Base-by-base conservation (phyloP, 2,888 invertebrate genomes). In the Rhimphoctona megacephalus region DNA sequence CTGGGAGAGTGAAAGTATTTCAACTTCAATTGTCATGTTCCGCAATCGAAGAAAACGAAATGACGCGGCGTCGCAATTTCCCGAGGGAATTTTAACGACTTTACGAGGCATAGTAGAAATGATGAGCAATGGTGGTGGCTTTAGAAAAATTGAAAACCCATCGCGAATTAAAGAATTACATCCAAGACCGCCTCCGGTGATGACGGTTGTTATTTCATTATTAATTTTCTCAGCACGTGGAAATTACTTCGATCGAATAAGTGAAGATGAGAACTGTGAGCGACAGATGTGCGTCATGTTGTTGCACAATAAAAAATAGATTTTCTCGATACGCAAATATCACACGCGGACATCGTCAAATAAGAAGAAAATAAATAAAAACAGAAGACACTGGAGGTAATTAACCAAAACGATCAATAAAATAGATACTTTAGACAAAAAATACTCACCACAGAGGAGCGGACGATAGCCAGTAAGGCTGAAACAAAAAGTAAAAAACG, bases 401-500 rank as follows among this genome's bases (percentile, higher is more conserved):
- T 14, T 43, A 2, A 17, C 43, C 25, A 4, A 22, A 25, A 22
- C 14, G n/a, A 17, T 22, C 8, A 14, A n/a, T 43, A 61, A 61
- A 43, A 25, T 43, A 25, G 19, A 64, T 30, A 1, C 19, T n/a
- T 0, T 4, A 9, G n/a, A 36, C 30, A n/a, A 52, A 11, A 25
- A 39, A n/a, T 30, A 92, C 93, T 93, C 88, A 94, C 93, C 93
- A 91, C 89, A 88, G 91, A 91, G 89, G 90, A 89, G 87, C 90
- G 91, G 87, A 90, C 87, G 90, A 92, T 91, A 91, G 92, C 93
- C 92, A 93, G 90, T 90, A 92, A 90, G 88, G 91, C 93, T 94
- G 92, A 91, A 93, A 93, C 90, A 73, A 19, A 83, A 52, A 77
- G 64, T 74, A 77, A 46, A 78, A 72, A 70, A 77, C 43, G 61